Evolutionary conservation across 1,140 invertebrate genomes (phyloP).

Genomic region (Drosophila rhopaloa): DNA sequence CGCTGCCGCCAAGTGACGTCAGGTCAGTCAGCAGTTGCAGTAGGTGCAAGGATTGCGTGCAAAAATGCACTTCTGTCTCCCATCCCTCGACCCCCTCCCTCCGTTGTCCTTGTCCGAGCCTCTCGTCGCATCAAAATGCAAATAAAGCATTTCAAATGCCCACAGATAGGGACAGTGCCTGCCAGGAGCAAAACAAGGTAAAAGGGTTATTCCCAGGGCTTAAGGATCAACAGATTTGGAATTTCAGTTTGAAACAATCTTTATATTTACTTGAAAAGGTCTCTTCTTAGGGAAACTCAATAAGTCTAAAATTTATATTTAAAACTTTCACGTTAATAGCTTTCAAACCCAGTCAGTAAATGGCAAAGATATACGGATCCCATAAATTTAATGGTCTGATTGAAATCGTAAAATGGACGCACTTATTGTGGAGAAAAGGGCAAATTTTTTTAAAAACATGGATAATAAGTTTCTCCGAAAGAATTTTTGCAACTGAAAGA

Average conservation of each 20-base stretch:
- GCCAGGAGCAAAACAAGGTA: not conserved
- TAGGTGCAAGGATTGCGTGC: slow-evolving; percentile 79
- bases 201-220: slow-evolving; percentile 14
- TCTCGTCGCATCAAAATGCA: slow-evolving; percentile 82
- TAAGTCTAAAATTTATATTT: too few relatives aligned
- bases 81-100: slow-evolving; percentile 10
- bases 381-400: too few relatives aligned
- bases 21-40: slow-evolving; percentile 66
- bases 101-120: slow-evolving; percentile 30
- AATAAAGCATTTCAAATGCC: slow-evolving; percentile 81
- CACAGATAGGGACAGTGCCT: slow-evolving; percentile 32
- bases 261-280: too few relatives aligned
- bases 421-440: too few relatives aligned
- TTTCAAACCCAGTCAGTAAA: too few relatives aligned
- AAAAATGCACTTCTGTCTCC: slow-evolving; percentile 76
- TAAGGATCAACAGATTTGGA: not conserved
- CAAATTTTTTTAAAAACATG: too few relatives aligned
- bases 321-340: too few relatives aligned
- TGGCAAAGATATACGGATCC: too few relatives aligned
- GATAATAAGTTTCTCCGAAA: too few relatives aligned
- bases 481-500: too few relatives aligned
- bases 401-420: too few relatives aligned
- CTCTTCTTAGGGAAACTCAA: too few relatives aligned
- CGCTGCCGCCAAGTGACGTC: slow-evolving; percentile 76
- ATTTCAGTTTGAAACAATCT: not conserved